phyloP scores from a whole-genome alignment of 2,113 vertebrate species.

The Spermophilus dauricus region DNA sequence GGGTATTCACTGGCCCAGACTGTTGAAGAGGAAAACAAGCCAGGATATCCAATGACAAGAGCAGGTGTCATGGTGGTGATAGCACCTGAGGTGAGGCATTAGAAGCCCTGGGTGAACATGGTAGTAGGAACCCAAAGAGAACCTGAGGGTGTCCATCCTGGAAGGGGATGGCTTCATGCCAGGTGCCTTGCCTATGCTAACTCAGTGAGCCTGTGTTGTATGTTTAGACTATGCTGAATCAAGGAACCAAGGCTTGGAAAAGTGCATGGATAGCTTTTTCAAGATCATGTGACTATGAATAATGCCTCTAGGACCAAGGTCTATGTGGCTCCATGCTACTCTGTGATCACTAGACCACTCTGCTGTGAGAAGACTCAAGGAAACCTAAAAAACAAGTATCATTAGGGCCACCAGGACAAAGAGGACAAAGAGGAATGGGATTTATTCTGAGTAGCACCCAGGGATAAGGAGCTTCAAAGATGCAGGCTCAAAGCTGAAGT shows the following conservation, averaged over 20 bases:
- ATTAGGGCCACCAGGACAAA: background rate
- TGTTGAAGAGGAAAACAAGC: background rate
- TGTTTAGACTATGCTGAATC: background rate
- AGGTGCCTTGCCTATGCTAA: background rate
- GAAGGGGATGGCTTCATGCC: background rate
- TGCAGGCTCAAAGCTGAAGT: too few species aligned
- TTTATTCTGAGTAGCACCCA: too few species aligned
- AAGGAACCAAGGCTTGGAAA: background rate
- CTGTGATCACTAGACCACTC: background rate
- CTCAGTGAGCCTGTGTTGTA: fast-evolving
- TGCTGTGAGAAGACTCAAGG: background rate
- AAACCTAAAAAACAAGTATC: background rate
- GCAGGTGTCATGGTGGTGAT: background rate
- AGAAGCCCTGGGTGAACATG: background rate
- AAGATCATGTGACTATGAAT: background rate
- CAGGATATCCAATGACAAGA: background rate
- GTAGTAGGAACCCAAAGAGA: background rate
- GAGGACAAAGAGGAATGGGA: background rate
- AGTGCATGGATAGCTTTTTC: background rate
- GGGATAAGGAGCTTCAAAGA: too few species aligned
- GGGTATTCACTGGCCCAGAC: background rate
- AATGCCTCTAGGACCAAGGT: background rate
- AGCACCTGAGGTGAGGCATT: background rate
- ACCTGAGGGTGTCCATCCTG: background rate
- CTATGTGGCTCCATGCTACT: background rate